Base-by-base conservation (phyloP, 2,113 vertebrate genomes). In the Chionodraco myersi region DNA sequence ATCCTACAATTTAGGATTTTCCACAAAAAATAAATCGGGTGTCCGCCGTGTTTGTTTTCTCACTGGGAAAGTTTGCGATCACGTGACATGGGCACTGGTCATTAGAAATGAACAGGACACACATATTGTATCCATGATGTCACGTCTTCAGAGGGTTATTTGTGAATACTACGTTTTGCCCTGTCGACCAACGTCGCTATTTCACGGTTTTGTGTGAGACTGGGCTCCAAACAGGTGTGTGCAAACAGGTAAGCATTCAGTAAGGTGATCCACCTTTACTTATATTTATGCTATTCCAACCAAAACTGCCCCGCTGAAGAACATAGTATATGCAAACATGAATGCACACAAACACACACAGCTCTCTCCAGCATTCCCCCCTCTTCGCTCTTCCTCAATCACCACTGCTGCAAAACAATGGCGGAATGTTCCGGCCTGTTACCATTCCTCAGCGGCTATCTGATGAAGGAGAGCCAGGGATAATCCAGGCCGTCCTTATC, bases 401-500 rank as follows among this genome's bases (percentile, higher is more conserved):
- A 92, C 72, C 90, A 85, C 82, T 12, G 60, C 72, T 73, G 53
- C 79, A 87, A 93, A 91, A 93, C 92, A 93, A 92, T 91, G 67
- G 87, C 34, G 69, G 83, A 92, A 93, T 92, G 90, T 94, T 91
- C 91, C 86, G 75, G 92, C 87, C 90, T 88, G 86, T 91, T 94
- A 83, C 91, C 90, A 92, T 94, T 94, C 91, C 87, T 91, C 77
- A 83, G 88, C 75, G 82, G 54, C 87, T 94, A 93, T 94, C 96
- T 97, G 96, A 97, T 96, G 96, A 95, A 95, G 95, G 94, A 95
- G 93, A 96, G 95, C 95, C 91, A 89, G 93, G 96, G 90, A 96
- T 97, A 97, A 97, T 97, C 96, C 95, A 94, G 92, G 93, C 95
- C 93, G 76, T 84, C 86, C 95, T 97, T 98, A 97, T 97, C 96